Percentiles rank a stretch among this genome's conserved stretches.
These are phyloP conservation scores for Tinea trinotella DNA, from an alignment of 2,888 invertebrate species.

Conservation along the genomic window DNA sequence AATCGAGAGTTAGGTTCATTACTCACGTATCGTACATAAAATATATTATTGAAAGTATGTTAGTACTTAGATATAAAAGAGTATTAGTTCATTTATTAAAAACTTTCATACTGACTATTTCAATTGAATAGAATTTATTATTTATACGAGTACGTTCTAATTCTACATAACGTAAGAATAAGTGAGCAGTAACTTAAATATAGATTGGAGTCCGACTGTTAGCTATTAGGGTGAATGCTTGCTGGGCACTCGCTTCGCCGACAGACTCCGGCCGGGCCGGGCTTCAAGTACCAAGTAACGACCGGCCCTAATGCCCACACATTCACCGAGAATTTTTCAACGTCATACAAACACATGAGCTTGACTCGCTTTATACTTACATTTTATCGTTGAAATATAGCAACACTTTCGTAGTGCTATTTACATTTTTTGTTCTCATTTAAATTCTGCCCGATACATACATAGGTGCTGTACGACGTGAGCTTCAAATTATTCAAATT, in stretches of 20 bases:
- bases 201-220: not conserved
- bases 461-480: not conserved
- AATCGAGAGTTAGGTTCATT: not conserved
- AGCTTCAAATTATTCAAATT: not conserved
- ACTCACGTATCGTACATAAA: conserved; percentile 3
- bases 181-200: not conserved
- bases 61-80: not conserved
- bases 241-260: not conserved
- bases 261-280: conserved; percentile 23
- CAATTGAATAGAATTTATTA: not conserved
- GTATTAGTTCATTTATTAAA: not conserved
- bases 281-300: conserved; percentile 42
- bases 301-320: conserved; percentile 45
- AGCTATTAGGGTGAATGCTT: not conserved
- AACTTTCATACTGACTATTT: not conserved
- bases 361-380: not conserved
- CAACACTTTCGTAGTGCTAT: not conserved
- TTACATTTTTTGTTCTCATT: not conserved
- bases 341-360: not conserved
- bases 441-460: not conserved
- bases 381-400: not conserved
- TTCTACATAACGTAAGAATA: too few species aligned
- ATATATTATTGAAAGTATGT: not conserved
- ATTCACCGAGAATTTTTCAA: conserved; percentile 51
- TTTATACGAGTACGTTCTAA: too few species aligned